A percentile compares a stretch with the other conserved stretches of the same genome.
Conservation (phyloP, 1,140 invertebrate species). For the Cydia splendana region DNA sequence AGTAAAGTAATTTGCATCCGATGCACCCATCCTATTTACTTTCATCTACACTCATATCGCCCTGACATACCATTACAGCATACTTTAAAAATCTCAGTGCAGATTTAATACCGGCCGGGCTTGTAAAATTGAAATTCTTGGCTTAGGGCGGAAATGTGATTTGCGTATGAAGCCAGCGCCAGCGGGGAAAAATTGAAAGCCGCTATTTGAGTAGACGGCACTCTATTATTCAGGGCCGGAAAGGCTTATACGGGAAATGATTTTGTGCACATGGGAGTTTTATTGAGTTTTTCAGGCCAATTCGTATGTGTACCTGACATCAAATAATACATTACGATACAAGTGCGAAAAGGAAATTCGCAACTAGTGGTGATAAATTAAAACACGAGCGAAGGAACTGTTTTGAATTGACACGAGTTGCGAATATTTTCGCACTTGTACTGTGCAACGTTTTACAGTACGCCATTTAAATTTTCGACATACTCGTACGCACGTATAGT, state of each 20-base stretch:
- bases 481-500: no score
- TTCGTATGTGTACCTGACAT: no score
- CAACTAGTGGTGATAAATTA: no score
- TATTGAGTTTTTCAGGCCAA: neutral
- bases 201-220: neutral
- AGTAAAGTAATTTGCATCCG: no score
- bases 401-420: no score
- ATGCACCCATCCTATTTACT: neutral
- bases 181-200: slow-evolving; percentile 7
- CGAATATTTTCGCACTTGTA: no score
- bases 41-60: neutral
- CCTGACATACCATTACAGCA: slow-evolving; percentile 11
- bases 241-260: neutral
- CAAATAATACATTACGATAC: no score
- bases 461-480: no score
- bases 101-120: neutral
- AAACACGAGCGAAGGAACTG: no score
- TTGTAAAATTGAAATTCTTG: slow-evolving; percentile 15
- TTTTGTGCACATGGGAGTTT: neutral
- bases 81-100: slow-evolving; percentile 1
- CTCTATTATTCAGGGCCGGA: neutral
- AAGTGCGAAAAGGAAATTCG: no score
- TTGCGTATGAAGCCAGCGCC: slow-evolving; percentile 2
- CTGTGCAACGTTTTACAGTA: no score
- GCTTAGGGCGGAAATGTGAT: slow-evolving; percentile 2